Evolutionary conservation across 2,113 vertebrate species (phyloP).

Genomic region (Bufo bufo): DNA sequence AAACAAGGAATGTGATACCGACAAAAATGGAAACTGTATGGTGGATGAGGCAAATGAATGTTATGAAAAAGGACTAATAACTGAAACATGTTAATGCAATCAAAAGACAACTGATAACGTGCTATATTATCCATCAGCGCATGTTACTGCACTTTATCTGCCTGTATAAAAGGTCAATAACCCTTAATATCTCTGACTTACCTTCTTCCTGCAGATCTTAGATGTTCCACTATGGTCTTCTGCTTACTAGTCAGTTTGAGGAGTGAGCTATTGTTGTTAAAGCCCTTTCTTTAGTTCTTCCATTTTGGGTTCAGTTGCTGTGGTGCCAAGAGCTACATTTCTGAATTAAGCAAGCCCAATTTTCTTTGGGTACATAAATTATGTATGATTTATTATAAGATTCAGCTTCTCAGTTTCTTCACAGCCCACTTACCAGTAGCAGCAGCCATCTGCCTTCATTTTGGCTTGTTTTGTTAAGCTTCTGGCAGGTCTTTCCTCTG

Average conservation of each 20-base stretch:
- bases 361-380: not conserved
- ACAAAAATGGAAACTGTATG: no score
- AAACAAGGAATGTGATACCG: no score
- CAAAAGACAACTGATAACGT: no score
- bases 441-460: not conserved
- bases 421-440: not conserved
- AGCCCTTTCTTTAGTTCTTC: not conserved
- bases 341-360: not conserved
- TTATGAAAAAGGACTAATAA: no score
- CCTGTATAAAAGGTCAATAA: not conserved
- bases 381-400: not conserved
- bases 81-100: no score
- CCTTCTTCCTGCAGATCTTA: not conserved
- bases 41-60: no score
- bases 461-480: not conserved
- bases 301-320: not conserved
- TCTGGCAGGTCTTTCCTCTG: not conserved
- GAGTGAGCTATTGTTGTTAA: not conserved
- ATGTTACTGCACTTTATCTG: no score
- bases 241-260: not conserved
- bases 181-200: not conserved
- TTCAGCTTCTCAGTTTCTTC: not conserved
- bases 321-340: not conserved
- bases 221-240: not conserved
- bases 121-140: no score